phyloP scores from a whole-genome alignment of 2,797 vertebrate genomes.

The Danio tinwini region DNA sequence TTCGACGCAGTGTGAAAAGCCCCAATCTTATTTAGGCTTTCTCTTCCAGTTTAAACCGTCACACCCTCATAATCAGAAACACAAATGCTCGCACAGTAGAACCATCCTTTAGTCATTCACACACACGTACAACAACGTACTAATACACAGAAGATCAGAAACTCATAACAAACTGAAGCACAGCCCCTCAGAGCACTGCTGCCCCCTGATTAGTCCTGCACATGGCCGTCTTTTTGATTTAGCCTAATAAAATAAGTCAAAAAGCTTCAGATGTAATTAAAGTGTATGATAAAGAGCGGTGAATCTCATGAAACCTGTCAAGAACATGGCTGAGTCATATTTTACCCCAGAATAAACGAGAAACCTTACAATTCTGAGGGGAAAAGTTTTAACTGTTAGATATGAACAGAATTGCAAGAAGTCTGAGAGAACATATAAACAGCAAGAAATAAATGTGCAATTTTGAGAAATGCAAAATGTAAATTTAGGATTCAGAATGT shows the following conservation, averaged over 20 bases:
- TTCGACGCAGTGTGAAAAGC: too few species aligned
- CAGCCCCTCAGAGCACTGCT: slow-evolving; percentile 64
- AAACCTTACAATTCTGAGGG: background rate
- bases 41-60: slow-evolving; percentile 10
- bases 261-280: background rate
- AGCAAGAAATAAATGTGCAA: too few species aligned
- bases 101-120: slow-evolving; percentile 45
- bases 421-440: too few species aligned
- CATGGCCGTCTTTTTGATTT: slow-evolving; percentile 52
- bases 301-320: slow-evolving; percentile 20
- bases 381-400: too few species aligned
- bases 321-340: background rate
- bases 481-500: too few species aligned
- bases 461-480: too few species aligned
- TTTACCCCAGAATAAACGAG: background rate
- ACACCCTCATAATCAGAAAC: slow-evolving; percentile 57
- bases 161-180: slow-evolving; percentile 65
- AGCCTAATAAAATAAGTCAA: background rate
- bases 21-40: slow-evolving; percentile 1
- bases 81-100: slow-evolving; percentile 59
- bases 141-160: slow-evolving; percentile 63
- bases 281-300: background rate
- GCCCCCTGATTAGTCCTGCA: slow-evolving; percentile 65
- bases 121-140: slow-evolving; percentile 54
- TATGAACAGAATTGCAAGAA: too few species aligned